Base-by-base conservation (phyloP, 2,113 vertebrate genomes). In the Acrocephalus kingi region DNA sequence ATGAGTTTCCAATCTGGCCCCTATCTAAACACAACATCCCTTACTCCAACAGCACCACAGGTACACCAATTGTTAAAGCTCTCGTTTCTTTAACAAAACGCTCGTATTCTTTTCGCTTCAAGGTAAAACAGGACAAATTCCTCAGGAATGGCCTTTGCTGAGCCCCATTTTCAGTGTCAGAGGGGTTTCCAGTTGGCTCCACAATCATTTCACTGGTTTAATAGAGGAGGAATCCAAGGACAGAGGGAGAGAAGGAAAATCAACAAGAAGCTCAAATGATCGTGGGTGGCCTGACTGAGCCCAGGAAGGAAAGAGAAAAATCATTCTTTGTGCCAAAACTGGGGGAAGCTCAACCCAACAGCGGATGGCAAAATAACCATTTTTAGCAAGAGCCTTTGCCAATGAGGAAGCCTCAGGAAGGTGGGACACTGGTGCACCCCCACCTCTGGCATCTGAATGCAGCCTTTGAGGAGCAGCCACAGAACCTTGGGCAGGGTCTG, bases 141-240 rank as follows among this genome's bases (percentile, higher is more conserved):
- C 51, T 63, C 19, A 20, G 51, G n/a, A 85, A 43, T 0, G 0
- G 15, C 41, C 16, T 89, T 48, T 69, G 28, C 27, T 54, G 61
- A 84, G 35, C 30, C 45, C 56, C 1, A 0, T 23, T 89, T 75
- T 37, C n/a, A 13, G 55, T 31, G 10, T 49, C n/a, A 49, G 41
- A 56, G 27, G 15, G 25, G 35, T 37, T 87, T 55, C 39, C 23
- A 54, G 2, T 6, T 51, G 20, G 18, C 3, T 13, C 7, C 35
- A 15, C 0, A 1, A n/a, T 1, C 0, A 22, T 75, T 56, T 72
- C 37, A 39, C 18, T 46, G 37, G 6, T 66, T 84, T 30, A 15
- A 25, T 4, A 41, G 8, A 8, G 41, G 69, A 79, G 1, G 1
- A 71, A 48, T 49, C 11, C 49, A 61, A 23, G 28, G 51, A 80